These are phyloP conservation scores for Diarsia mendica DNA, from an alignment of 2,888 invertebrate species.

Conservation along the genomic window DNA sequence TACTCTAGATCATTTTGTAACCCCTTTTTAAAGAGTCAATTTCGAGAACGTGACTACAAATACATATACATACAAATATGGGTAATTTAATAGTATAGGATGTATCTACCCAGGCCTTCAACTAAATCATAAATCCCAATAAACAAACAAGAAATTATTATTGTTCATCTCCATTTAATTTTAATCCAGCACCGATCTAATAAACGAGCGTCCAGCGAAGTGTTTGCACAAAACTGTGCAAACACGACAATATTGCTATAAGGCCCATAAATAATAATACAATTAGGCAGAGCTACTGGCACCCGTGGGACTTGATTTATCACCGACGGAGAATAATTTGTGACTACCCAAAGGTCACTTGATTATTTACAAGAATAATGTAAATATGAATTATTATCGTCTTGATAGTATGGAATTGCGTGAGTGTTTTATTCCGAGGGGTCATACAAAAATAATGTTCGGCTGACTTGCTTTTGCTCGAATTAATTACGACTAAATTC, in stretches of 20 bases:
- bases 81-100: too few relatives aligned
- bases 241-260: conserved; percentile 75
- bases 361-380: conserved; percentile 61
- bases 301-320: conserved; percentile 77
- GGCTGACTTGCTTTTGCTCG: conserved; percentile 10
- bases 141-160: conserved; percentile 36
- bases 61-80: too few relatives aligned
- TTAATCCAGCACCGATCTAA: conserved; percentile 52
- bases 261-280: conserved; percentile 82
- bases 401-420: conserved; percentile 41
- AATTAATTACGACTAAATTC: conserved; percentile 26
- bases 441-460: conserved; percentile 6
- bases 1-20: too few relatives aligned
- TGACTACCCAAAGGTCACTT: conserved; percentile 64
- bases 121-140: conserved; percentile 16
- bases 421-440: conserved; percentile 28
- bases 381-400: conserved; percentile 55
- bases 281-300: conserved; percentile 75
- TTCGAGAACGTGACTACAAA: too few relatives aligned
- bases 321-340: conserved; percentile 70
- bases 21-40: too few relatives aligned
- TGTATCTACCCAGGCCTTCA: neutral
- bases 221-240: conserved; percentile 70
- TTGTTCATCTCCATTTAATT: conserved; percentile 56
- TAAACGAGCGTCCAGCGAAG: conserved; percentile 66